Conservation (phyloP, 1,140 invertebrate genomes). For the Eueides isabella region DNA sequence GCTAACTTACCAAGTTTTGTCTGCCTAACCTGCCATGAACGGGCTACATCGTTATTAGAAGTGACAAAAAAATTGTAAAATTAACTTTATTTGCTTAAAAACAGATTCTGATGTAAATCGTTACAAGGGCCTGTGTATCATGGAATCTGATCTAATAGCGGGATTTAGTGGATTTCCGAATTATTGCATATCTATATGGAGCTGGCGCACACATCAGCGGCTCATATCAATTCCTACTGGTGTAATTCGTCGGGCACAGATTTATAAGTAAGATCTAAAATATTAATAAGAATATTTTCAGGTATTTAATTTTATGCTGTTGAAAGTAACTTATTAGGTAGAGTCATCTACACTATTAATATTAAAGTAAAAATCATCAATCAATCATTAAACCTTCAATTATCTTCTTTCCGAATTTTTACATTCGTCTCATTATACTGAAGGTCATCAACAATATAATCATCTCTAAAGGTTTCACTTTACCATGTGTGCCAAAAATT, state of each 20-base stretch:
- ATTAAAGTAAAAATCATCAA: no score
- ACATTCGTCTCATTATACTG: no score
- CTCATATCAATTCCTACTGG: slow-evolving; percentile 62
- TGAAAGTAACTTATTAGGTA: no score
- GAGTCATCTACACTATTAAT: no score
- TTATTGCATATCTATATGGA: slow-evolving; percentile 82
- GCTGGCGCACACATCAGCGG: slow-evolving; percentile 80
- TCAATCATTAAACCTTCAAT: no score
- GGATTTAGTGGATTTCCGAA: slow-evolving; percentile 80
- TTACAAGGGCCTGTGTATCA: slow-evolving; percentile 79
- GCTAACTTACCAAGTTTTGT: background rate
- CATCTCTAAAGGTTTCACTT: no score
- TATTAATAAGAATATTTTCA: no score
- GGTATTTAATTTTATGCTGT: background rate
- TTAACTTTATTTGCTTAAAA: background rate
- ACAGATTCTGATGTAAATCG: slow-evolving; percentile 68
- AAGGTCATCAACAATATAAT: no score
- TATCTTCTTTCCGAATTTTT: no score
- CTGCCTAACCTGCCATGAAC: background rate
- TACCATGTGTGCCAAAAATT: no score
- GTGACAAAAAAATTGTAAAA: background rate
- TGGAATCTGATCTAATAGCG: slow-evolving; percentile 81
- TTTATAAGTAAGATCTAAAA: slow-evolving; percentile 57
- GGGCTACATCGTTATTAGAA: no score
- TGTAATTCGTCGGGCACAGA: slow-evolving; percentile 59